Conservation (phyloP, 2,113 vertebrate genomes). For the Cephalopholis sonnerati region DNA sequence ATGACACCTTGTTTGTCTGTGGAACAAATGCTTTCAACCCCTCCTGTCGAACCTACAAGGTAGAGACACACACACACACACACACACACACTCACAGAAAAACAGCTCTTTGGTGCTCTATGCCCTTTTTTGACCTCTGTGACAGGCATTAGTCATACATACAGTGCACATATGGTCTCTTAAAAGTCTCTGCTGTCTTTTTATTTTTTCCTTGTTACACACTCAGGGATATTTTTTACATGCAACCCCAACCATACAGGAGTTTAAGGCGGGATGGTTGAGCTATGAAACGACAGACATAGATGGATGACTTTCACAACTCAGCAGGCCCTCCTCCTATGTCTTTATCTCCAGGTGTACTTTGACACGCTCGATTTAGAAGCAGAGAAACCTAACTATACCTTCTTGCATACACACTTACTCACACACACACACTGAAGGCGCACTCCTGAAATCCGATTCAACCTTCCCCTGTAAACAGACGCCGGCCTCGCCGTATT, state of each 20-base stretch:
- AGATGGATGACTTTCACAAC: conserved; percentile 74
- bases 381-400: conserved; percentile 56
- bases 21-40: conserved; percentile 99
- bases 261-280: background rate
- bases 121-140: conserved; percentile 5
- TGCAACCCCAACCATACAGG: conserved; percentile 23
- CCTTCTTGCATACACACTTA: conserved; percentile 12
- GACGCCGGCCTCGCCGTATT: conserved; percentile 24
- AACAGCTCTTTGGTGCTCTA: background rate
- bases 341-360: conserved; percentile 70
- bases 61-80: conserved; percentile 67
- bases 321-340: conserved; percentile 52
- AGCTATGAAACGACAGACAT: conserved; percentile 33
- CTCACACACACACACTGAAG: conserved; percentile 13
- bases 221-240: conserved; percentile 20
- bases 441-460: conserved; percentile 55
- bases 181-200: conserved; percentile 3
- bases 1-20: conserved; percentile 96
- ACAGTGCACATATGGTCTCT: background rate
- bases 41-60: conserved; percentile 96
- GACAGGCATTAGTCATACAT: conserved; percentile 1
- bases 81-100: background rate
- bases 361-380: conserved; percentile 73
- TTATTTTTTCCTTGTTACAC: background rate
- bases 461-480: conserved; percentile 45